Evolutionary conservation across 1,140 invertebrate species (phyloP), one percentile per base, ranked within the genome.

Genomic region (Cyclina sinensis): DNA sequence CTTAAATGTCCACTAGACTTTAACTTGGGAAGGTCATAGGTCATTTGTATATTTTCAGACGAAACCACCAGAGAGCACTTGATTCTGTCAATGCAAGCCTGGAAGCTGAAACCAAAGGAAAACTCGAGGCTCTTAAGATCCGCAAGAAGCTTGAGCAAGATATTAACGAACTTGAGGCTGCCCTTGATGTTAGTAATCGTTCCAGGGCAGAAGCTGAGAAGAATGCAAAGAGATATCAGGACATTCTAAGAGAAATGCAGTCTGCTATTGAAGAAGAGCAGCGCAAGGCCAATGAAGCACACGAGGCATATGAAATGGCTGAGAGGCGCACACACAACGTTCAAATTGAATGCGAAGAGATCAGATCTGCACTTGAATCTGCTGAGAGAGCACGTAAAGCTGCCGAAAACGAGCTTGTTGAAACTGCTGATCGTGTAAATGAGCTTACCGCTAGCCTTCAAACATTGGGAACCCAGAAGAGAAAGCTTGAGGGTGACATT

Each of bases 61-160:
- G 99, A 97, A 99, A 99, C 96, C 99, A 99, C 96, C 98, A 99
- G 96, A 98, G 99, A 91, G 98, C 99, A 86, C 97, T 99, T 94
- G 99, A 99, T 96, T 99, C 99, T 93, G 99, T 99, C 98, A 99
- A 99, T 97, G 99, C 99, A 91, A 99, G 98, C 94, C 97, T 99
- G 91, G 99, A 99, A 97, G 98, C 99, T 94, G 99, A 99, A 96
- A 98, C 98, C 94, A 99, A 99, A 97, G 99, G 99, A 94, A 99
- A 99, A 96, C 98, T 98, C 96, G 99, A 99, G 97, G 99, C 99
- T 91, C 97, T 99, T 92, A 98, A 99, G 96, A 98, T 99, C 98
- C 99, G 99, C 98, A 99, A 99, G 98, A 99, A 99, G 96, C 97
- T 99, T 93, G 99, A 99, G 96, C 98, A 98, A 92, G 99, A 99